These are phyloP conservation scores for Conomelus anceps DNA, from an alignment of 2,888 invertebrate genomes.

Conservation along the genomic window DNA sequence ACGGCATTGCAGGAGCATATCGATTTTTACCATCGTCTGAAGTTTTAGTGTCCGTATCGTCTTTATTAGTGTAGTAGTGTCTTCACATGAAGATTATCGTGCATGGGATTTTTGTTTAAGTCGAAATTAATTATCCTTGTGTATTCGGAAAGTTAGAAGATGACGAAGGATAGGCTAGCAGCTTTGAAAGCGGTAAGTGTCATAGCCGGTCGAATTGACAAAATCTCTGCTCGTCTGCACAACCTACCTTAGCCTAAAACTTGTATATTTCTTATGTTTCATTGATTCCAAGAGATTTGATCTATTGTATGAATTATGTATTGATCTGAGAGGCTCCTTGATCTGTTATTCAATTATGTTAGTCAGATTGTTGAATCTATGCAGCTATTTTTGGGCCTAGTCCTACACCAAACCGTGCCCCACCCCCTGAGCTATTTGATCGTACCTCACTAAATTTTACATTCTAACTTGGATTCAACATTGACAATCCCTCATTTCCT, in stretches of 20 bases:
- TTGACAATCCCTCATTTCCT: not conserved
- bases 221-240: slow-evolving; percentile 2
- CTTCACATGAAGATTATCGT: slow-evolving; percentile 60
- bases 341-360: not conserved
- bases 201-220: slow-evolving; percentile 6
- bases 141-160: slow-evolving; percentile 57
- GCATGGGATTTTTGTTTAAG: slow-evolving; percentile 72
- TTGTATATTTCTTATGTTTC: not conserved
- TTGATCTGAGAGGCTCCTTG: not conserved
- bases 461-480: not conserved
- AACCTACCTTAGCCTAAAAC: slow-evolving; percentile 1
- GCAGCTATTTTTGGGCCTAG: not conserved
- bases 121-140: slow-evolving; percentile 57
- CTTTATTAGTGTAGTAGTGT: slow-evolving; percentile 39
- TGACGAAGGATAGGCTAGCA: slow-evolving; percentile 97
- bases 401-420: slow-evolving; percentile 10
- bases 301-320: not conserved
- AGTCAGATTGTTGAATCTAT: not conserved
- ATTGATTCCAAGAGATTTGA: not conserved
- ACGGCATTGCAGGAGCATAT: slow-evolving; percentile 66
- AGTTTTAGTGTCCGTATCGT: slow-evolving; percentile 28
- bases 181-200: slow-evolving; percentile 84
- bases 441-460: not conserved
- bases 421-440: slow-evolving; percentile 17
- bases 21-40: slow-evolving; percentile 66